phyloP scores from a whole-genome alignment of 2,888 invertebrate genomes.

The Pristionchus exspectatus region DNA sequence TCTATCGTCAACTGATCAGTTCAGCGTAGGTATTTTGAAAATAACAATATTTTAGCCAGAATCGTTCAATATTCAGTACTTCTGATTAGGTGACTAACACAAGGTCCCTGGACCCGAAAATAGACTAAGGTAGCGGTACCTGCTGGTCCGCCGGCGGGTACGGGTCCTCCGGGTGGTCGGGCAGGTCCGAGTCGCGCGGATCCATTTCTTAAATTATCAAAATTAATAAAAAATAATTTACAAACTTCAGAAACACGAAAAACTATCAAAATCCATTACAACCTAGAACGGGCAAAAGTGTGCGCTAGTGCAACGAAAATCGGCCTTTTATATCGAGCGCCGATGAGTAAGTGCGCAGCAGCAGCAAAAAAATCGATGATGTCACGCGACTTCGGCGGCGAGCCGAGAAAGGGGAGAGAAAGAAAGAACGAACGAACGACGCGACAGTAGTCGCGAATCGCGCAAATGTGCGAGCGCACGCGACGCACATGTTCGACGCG shows the following conservation, averaged over 20 bases:
- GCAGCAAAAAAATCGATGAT: conserved; percentile 23
- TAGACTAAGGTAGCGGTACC: neutral
- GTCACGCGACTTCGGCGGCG: neutral
- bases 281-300: neutral
- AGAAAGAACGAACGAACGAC: neutral
- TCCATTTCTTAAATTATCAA: neutral
- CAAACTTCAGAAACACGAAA: too few relatives aligned
- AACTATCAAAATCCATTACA: neutral
- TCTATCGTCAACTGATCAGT: too few relatives aligned
- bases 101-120: too few relatives aligned
- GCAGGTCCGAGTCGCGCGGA: conserved; percentile 21
- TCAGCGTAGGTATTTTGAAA: too few relatives aligned
- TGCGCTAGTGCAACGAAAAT: neutral
- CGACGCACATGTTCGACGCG: neutral
- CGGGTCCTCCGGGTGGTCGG: conserved; percentile 44
- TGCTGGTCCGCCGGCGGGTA: neutral
- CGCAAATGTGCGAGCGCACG: conserved; percentile 30
- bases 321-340: neutral
- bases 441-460: conserved; percentile 24
- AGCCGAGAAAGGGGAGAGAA: neutral
- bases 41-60: too few relatives aligned
- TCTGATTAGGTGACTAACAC: too few relatives aligned
- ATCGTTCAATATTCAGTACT: too few relatives aligned
- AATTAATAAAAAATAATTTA: neutral
- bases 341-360: conserved; percentile 5